Conservation (phyloP, 1,140 invertebrate species). For the Rhagoletis pomonella region DNA sequence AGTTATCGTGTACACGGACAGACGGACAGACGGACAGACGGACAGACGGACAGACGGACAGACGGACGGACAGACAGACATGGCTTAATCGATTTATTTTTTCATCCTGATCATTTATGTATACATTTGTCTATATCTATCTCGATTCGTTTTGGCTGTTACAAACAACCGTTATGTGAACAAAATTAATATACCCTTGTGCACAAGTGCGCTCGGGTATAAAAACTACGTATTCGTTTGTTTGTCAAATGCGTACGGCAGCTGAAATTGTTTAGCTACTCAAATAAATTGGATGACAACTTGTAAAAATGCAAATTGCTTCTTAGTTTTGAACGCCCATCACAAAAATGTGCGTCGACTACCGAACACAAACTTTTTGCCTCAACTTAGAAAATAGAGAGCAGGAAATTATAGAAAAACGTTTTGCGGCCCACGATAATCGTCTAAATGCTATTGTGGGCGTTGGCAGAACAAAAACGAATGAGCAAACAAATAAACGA, state of each 20-base stretch:
- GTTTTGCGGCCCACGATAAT: slow-evolving; percentile 3
- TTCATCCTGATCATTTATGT: too few relatives aligned
- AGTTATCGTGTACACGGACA: too few relatives aligned
- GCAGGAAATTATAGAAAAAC: slow-evolving; percentile 43
- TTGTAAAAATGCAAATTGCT: slow-evolving; percentile 39
- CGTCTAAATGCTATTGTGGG: not conserved
- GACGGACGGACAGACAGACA: too few relatives aligned
- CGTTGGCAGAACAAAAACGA: not conserved
- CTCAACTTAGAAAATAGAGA: not conserved
- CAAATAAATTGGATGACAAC: slow-evolving; percentile 41
- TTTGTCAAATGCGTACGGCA: not conserved
- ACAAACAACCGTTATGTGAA: too few relatives aligned
- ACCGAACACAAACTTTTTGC: not conserved
- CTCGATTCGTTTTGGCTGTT: too few relatives aligned
- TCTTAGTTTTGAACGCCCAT: not conserved
- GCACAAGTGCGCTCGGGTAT: too few relatives aligned
- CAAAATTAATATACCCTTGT: too few relatives aligned
- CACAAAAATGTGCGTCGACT: slow-evolving; percentile 15
- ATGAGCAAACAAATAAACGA: not conserved
- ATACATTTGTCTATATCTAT: too few relatives aligned
- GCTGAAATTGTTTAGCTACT: slow-evolving; percentile 6
- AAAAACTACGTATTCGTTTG: too few relatives aligned
- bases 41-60: too few relatives aligned
- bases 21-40: too few relatives aligned
- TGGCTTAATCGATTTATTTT: too few relatives aligned